Evolutionary conservation across 2,113 vertebrate species (phyloP).

Genomic region (Pyxicephalus adspersus): DNA sequence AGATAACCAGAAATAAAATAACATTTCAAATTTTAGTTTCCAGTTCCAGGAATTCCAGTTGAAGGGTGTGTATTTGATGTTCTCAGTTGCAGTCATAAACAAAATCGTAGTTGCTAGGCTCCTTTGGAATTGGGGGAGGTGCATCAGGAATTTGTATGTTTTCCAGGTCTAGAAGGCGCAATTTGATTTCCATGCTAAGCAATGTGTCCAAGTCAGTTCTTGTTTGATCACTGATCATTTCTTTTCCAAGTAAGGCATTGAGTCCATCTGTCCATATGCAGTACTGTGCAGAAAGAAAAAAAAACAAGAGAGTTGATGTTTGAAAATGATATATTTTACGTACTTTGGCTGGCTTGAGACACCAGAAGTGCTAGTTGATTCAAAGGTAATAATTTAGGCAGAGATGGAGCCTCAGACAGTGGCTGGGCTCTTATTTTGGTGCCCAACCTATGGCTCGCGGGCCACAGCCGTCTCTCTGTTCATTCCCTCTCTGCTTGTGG

Average conservation of each 20-base stretch:
- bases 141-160: slow-evolving; percentile 98
- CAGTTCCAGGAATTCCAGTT: slow-evolving; percentile 76
- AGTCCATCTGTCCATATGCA: slow-evolving; percentile 98
- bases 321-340: too few species aligned
- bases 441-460: not conserved
- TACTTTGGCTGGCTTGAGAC: too few species aligned
- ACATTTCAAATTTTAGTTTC: slow-evolving; percentile 48
- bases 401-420: too few species aligned
- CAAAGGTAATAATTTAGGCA: too few species aligned
- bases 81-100: slow-evolving; percentile 98
- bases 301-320: not conserved
- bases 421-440: too few species aligned
- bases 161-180: slow-evolving; percentile 96
- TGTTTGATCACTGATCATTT: slow-evolving; percentile 96
- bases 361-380: too few species aligned
- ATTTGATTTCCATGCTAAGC: slow-evolving; percentile 99
- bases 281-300: slow-evolving; percentile 75
- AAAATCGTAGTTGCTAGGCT: slow-evolving; percentile 99
- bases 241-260: slow-evolving; percentile 94
- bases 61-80: slow-evolving; percentile 60
- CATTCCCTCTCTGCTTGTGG: too few species aligned
- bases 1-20: not conserved
- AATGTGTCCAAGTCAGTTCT: slow-evolving; percentile 95
- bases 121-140: slow-evolving; percentile 97
- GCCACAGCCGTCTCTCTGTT: too few species aligned